These are phyloP conservation scores for Microplitis manilae DNA, from an alignment of 2,888 invertebrate species.

Conservation along the genomic window DNA sequence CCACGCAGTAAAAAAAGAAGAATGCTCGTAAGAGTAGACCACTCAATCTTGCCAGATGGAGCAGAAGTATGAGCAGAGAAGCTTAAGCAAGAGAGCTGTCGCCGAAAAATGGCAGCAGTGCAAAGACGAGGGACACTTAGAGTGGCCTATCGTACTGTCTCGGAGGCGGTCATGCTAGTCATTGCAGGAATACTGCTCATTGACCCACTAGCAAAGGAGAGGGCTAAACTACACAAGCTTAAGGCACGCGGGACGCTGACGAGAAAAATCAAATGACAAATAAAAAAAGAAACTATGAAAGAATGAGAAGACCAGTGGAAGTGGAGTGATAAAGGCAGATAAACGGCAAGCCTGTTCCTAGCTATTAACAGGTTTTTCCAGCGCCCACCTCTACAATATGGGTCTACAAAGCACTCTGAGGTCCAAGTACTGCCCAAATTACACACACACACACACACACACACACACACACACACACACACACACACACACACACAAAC, in stretches of 20 bases:
- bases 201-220: conserved; percentile 44
- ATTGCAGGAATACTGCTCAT: conserved; percentile 48
- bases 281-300: conserved; percentile 24
- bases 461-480: too few relatives aligned
- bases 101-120: conserved; percentile 44
- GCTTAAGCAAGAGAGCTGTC: conserved; percentile 40
- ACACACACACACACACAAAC: too few relatives aligned
- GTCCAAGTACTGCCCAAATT: conserved; percentile 40
- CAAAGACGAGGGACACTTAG: conserved; percentile 49
- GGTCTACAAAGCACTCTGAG: conserved; percentile 34
- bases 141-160: conserved; percentile 47
- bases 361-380: conserved; percentile 46
- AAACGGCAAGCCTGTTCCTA: conserved; percentile 35
- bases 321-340: conserved; percentile 23
- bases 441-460: too few relatives aligned
- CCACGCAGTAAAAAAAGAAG: conserved; percentile 37
- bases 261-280: conserved; percentile 2
- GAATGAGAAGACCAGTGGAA: conserved; percentile 36
- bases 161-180: conserved; percentile 43
- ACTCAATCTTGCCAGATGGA: conserved; percentile 51
- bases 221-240: conserved; percentile 22
- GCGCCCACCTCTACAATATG: conserved; percentile 45
- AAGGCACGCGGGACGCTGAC: not conserved
- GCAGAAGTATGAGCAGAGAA: conserved; percentile 46
- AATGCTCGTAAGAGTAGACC: conserved; percentile 35